Evolutionary conservation across 2,113 vertebrate genomes (phyloP), one percentile per base, ranked within the genome.

Genomic region (Microcebus murinus): DNA sequence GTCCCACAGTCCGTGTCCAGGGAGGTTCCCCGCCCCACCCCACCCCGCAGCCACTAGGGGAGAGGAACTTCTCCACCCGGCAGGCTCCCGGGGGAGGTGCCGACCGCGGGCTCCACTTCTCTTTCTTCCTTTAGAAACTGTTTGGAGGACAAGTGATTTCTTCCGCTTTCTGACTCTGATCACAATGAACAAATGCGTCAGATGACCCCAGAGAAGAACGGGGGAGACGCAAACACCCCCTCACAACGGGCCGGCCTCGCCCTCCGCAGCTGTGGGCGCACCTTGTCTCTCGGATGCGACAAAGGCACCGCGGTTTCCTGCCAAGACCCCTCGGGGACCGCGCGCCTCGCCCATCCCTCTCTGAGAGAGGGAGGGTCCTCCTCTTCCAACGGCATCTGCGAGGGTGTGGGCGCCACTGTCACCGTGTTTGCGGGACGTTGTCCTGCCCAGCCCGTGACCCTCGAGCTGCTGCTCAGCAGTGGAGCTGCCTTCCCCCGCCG

Each of bases 311-410:
- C 18, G 42, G 27, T 18, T 45, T 45, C 7, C 3, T 45, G 25
- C 73, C 8, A 17, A 31, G 27, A 31, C 8, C 42, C 48, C 42
- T 15, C 25, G 0, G 4, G 42, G 67, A 23, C 63, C 14, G 2
- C 7, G 8, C 17, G 27, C 14, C 3, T 4, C 27, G 15, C 4
- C 31, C 73, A 29, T 29, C 0, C 3, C 14, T 9, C 1, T 8
- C 1, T 0, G 20, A 20, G 31, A 34, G 27, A 67, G 34, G 65
- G 27, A 67, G 34, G 65, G 7, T 17, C 36, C 14, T 31, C 27
- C 27, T 76, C 73, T 76, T 76, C 73, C 17, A 15, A 18, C 3
- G 36, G 25, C 27, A 18, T 8, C 27, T 9, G 27, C 5, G 8
- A 76, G 27, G 29, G 15, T 15, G 31, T 48, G 27, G 4, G 15